Conservation (phyloP, 2,888 invertebrate genomes). For the Chrysolina oricalcia region DNA sequence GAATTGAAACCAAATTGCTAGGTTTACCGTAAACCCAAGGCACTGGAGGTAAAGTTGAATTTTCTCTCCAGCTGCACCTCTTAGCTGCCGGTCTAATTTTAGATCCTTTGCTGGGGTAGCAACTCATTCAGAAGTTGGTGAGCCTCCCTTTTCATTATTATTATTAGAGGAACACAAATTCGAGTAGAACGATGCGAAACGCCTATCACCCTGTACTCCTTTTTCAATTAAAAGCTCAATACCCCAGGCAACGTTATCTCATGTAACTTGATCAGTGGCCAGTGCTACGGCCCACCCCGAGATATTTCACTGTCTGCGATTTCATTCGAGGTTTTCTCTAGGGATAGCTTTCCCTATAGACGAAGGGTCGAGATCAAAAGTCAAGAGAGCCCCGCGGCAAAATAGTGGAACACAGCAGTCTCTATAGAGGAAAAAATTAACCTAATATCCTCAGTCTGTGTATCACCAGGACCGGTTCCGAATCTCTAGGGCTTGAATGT, state of each 20-base stretch:
- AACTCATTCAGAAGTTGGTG: too few relatives aligned
- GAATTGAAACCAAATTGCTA: too few relatives aligned
- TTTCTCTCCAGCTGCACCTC: too few relatives aligned
- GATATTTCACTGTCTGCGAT: conserved; percentile 32
- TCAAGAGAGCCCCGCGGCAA: conserved; percentile 14
- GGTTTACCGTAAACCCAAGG: too few relatives aligned
- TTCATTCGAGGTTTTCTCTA: conserved; percentile 1
- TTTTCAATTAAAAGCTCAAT: conserved; percentile 15
- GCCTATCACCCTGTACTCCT: not conserved
- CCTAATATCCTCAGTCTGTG: conserved; percentile 2
- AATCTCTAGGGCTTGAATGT: not conserved
- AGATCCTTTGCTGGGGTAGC: too few relatives aligned
- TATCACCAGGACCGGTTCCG: not conserved
- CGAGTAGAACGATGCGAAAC: not conserved
- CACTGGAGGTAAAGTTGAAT: too few relatives aligned
- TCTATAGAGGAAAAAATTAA: conserved; percentile 5
- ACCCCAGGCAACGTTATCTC: conserved; percentile 19
- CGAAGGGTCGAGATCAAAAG: conserved; percentile 26
- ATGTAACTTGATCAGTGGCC: conserved; percentile 14
- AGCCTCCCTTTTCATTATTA: too few relatives aligned
- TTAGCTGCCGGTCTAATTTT: too few relatives aligned
- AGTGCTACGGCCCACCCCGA: conserved; percentile 14
- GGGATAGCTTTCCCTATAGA: conserved; percentile 23
- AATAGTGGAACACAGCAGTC: conserved; percentile 16
- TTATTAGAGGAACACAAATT: too few relatives aligned